Conservation (phyloP, 1,140 invertebrate species). For the Calosoma granatense region DNA sequence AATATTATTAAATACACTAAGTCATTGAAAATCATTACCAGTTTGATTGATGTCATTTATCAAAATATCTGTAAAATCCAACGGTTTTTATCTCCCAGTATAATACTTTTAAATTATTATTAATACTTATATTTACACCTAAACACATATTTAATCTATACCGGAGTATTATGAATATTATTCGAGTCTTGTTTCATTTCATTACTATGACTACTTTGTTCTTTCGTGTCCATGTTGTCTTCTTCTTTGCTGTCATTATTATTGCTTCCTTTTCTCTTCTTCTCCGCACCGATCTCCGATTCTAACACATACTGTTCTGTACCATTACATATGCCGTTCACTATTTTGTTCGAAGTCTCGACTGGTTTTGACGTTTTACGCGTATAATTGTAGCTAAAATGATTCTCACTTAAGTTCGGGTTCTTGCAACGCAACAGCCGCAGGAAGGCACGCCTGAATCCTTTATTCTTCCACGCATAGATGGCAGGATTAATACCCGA, state of each 20-base stretch:
- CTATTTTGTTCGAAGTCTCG: neutral
- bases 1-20: too few species aligned
- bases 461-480: conserved; percentile 71
- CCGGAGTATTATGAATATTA: too few species aligned
- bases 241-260: neutral
- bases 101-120: too few species aligned
- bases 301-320: neutral
- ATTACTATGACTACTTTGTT: too few species aligned
- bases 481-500: conserved; percentile 68
- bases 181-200: too few species aligned
- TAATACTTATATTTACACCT: too few species aligned
- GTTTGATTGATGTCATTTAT: too few species aligned
- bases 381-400: conserved; percentile 1
- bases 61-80: too few species aligned
- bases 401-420: conserved; percentile 26
- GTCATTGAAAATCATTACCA: too few species aligned
- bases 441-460: conserved; percentile 56
- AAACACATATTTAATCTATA: too few species aligned
- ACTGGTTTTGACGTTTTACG: neutral
- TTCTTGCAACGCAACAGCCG: conserved; percentile 50
- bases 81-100: too few species aligned
- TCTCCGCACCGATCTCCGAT: neutral
- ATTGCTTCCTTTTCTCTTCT: neutral
- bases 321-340: neutral
- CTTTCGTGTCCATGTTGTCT: too few species aligned